phyloP scores from a whole-genome alignment of 1,140 invertebrate genomes.

The Drosophila pallidifrons region DNA sequence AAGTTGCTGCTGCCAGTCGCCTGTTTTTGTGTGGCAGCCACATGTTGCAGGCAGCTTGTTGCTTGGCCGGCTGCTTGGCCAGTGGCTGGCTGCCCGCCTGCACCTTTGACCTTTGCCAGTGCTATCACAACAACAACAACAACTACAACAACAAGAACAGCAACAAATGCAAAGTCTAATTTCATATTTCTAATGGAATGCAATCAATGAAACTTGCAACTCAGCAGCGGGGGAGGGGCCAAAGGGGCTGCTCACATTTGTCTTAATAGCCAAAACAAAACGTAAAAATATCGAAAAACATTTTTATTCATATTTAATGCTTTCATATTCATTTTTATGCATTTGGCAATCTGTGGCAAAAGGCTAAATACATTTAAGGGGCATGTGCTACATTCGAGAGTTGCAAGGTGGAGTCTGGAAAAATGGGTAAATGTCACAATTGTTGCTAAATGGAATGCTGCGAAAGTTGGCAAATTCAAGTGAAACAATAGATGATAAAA shows the following conservation, averaged over 20 bases:
- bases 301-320: conserved; percentile 24
- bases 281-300: neutral
- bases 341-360: neutral
- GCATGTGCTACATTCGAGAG: neutral
- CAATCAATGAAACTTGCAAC: conserved; percentile 33
- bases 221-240: neutral
- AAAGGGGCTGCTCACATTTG: neutral
- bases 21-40: conserved; percentile 27
- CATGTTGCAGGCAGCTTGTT: conserved; percentile 33
- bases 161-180: conserved; percentile 41
- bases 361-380: neutral
- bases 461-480: too few species aligned
- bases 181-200: conserved; percentile 51
- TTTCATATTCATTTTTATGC: neutral
- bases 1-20: conserved; percentile 10
- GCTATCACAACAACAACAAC: conserved; percentile 43
- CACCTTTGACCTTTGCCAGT: conserved; percentile 73
- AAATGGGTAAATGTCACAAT: neutral
- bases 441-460: too few species aligned
- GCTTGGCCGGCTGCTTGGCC: conserved; percentile 44
- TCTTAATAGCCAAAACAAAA: neutral
- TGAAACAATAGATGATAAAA: too few species aligned
- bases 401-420: too few species aligned
- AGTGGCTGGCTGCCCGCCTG: conserved; percentile 37
- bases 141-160: conserved; percentile 22